phyloP scores from a whole-genome alignment of 2,113 vertebrate species.

The Nannospalax galili region DNA sequence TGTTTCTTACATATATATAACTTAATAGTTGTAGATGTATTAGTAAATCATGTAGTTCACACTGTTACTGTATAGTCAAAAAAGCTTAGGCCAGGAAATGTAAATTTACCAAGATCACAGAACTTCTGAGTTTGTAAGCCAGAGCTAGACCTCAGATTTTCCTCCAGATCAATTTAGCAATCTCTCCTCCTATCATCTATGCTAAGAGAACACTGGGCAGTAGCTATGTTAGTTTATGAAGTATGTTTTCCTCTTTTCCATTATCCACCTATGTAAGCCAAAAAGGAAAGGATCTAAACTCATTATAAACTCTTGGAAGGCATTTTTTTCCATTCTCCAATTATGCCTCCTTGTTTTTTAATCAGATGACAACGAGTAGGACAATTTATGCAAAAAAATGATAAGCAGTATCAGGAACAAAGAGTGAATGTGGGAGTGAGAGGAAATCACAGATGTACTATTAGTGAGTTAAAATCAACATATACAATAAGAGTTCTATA shows the following conservation, averaged over 20 bases:
- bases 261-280: background rate
- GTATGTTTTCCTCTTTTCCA: background rate
- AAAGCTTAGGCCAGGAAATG: slow-evolving; percentile 15
- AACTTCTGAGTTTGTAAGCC: background rate
- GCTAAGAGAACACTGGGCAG: background rate
- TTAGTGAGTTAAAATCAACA: background rate
- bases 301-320: background rate
- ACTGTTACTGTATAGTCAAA: background rate
- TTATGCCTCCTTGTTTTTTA: slow-evolving; percentile 15
- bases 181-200: background rate
- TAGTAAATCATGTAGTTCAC: background rate
- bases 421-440: background rate
- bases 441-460: slow-evolving; percentile 52
- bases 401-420: slow-evolving; percentile 51
- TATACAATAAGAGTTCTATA: background rate
- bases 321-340: background rate
- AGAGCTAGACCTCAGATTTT: background rate
- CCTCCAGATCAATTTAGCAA: background rate
- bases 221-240: background rate
- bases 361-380: slow-evolving; percentile 57
- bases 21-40: background rate
- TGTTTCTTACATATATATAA: background rate
- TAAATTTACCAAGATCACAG: background rate
- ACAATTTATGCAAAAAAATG: slow-evolving; percentile 59
- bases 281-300: background rate